Percentiles rank a stretch among this genome's conserved stretches.
These are phyloP conservation scores for Protophormia terraenovae DNA, from an alignment of 2,888 invertebrate species.

Conservation along the genomic window DNA sequence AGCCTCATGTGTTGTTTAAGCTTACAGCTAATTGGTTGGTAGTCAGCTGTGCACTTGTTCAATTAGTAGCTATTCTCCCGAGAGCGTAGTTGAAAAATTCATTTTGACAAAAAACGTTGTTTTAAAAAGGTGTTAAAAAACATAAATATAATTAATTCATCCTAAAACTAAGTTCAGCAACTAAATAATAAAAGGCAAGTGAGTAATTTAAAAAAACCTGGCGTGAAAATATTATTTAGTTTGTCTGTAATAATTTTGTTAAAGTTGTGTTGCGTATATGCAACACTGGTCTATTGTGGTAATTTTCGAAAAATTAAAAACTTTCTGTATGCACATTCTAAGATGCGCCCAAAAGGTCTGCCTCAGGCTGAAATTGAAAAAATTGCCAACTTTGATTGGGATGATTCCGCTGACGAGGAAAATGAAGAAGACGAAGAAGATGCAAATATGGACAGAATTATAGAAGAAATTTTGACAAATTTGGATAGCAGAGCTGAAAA, in stretches of 20 bases:
- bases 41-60: constrained; percentile 56
- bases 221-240: constrained; percentile 53
- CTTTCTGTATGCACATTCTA: constrained; percentile 49
- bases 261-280: constrained; percentile 63
- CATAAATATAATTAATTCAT: constrained; percentile 51
- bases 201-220: constrained; percentile 42
- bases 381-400: constrained; percentile 47
- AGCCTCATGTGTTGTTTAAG: constrained; percentile 51
- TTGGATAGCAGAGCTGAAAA: constrained; percentile 45
- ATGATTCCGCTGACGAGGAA: constrained; percentile 21
- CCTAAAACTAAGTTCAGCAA: constrained; percentile 41
- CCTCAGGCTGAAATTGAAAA: constrained; percentile 18
- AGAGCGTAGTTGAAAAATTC: constrained; percentile 53
- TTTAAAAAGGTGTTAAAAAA: constrained; percentile 58
- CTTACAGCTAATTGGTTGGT: constrained; percentile 41
- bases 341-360: constrained; percentile 60
- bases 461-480: constrained; percentile 61
- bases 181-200: constrained; percentile 59
- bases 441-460: constrained; percentile 28
- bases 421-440: constrained; percentile 57
- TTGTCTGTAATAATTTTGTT: constrained; percentile 61
- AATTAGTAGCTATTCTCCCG: constrained; percentile 47
- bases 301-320: not conserved
- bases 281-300: constrained; percentile 61
- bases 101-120: constrained; percentile 53